Conservation (phyloP, 2,888 invertebrate genomes). For the Drosophila paranaensis region DNA sequence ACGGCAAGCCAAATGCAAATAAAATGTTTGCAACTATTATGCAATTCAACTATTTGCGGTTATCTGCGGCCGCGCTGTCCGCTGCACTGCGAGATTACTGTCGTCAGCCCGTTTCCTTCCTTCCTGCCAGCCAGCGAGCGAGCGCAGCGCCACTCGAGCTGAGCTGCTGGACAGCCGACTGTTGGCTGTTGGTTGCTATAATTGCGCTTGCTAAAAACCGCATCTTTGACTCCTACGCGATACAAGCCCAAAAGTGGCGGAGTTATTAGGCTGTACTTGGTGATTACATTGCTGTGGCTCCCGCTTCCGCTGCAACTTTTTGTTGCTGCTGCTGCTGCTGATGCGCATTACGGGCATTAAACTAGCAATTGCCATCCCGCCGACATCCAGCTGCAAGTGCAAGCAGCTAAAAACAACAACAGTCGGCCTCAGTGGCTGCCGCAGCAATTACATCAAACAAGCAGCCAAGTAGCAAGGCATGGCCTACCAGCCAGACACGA, state of each 20-base stretch:
- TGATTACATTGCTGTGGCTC: conserved; percentile 28
- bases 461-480: conserved; percentile 6
- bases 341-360: conserved; percentile 54
- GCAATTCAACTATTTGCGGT: conserved; percentile 66
- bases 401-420: conserved; percentile 38
- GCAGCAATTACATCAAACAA: conserved; percentile 47
- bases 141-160: conserved; percentile 2
- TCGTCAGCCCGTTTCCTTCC: conserved; percentile 45
- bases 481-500: background rate
- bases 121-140: conserved; percentile 17
- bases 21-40: conserved; percentile 68
- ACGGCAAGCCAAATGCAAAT: conserved; percentile 50
- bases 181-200: conserved; percentile 20
- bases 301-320: conserved; percentile 1
- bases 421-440: conserved; percentile 20
- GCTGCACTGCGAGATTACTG: conserved; percentile 40
- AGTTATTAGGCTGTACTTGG: conserved; percentile 25
- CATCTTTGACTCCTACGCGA: conserved; percentile 22
- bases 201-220: conserved; percentile 43
- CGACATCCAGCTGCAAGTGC: conserved; percentile 33
- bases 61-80: conserved; percentile 40
- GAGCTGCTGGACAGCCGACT: background rate
- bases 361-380: conserved; percentile 49
- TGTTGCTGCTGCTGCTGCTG: conserved; percentile 21
- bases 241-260: conserved; percentile 12